Base-by-base conservation (phyloP, 2,113 vertebrate genomes). In the Neomonachus schauinslandi region DNA sequence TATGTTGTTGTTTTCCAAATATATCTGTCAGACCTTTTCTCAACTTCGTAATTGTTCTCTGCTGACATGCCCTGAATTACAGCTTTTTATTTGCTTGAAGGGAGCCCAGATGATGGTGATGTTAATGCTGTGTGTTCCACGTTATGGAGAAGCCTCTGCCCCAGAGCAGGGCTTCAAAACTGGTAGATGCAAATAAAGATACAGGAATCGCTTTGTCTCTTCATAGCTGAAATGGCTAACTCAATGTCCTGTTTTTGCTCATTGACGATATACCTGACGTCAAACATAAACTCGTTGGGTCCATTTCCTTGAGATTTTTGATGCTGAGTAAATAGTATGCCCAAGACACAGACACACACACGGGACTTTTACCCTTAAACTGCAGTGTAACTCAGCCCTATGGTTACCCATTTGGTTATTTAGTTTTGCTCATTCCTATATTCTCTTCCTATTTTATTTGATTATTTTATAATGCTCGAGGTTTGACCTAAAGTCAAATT, bases 401-500 rank as follows among this genome's bases (percentile, higher is more conserved):
- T 0, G 2, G 22, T 49, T 53, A 31, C 42, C 39, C 24, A 28
- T 46, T 57, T 10, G 7, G 49, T n/a, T 33, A 39, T 11, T 67
- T 7, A 12, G 15, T 22, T 46, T 22, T 71, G 1, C 49, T 82
- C 39, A 9, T 53, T 93, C 55, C n/a, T 26, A 59, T 4, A 59
- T 42, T 79, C 36, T 28, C 51, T 90, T 85, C 24, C 55, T 74
- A 36, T 61, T 81, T 74, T 51, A 87, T 65, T 49, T 71, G 46
- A 82, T 92, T 96, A 72, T 61, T 85, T 93, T 86, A 59, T 36
- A 88, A 97, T 69, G 26, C 22, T 93, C 72, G 11, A 71, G 14
- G 4, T 91, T 96, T 97, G n/a, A 71, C 72, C 76, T 72, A 22
- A 93, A 97, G 71, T 69, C 42, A 90, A 3, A 57, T 83, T 95